Conservation (phyloP, 2,113 vertebrate genomes). For the Shinisaurus crocodilurus region DNA sequence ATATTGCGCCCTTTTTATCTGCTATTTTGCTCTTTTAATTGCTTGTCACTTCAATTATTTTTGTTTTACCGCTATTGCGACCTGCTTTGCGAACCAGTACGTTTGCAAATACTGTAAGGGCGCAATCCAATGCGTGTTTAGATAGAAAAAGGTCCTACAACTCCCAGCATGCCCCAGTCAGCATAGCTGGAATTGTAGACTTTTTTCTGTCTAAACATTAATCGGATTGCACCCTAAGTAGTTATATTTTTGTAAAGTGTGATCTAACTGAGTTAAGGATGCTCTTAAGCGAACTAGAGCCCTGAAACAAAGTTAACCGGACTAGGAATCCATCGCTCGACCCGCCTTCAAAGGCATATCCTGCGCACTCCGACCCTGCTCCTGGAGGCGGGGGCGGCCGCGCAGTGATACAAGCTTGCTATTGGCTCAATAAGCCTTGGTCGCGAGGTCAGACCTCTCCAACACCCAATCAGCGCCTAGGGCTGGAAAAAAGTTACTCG, state of each 20-base stretch:
- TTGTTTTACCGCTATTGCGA: background rate
- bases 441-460: background rate
- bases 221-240: too few relatives aligned
- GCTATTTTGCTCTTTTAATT: background rate
- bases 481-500: background rate
- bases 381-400: too few relatives aligned
- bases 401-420: background rate
- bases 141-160: too few relatives aligned
- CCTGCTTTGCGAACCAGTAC: background rate
- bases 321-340: too few relatives aligned
- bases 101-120: background rate
- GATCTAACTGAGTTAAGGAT: background rate
- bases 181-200: too few relatives aligned
- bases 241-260: background rate
- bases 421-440: background rate
- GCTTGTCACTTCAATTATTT: background rate
- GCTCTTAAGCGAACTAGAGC: background rate
- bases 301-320: background rate
- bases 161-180: too few relatives aligned
- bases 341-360: fast-evolving
- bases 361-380: background rate
- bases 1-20: background rate
- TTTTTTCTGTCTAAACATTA: too few relatives aligned
- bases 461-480: background rate
- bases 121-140: too few relatives aligned